Evolutionary conservation across 1,140 invertebrate species (phyloP), one percentile per base, ranked within the genome.

Genomic region (Lasioglossum baleicum): DNA sequence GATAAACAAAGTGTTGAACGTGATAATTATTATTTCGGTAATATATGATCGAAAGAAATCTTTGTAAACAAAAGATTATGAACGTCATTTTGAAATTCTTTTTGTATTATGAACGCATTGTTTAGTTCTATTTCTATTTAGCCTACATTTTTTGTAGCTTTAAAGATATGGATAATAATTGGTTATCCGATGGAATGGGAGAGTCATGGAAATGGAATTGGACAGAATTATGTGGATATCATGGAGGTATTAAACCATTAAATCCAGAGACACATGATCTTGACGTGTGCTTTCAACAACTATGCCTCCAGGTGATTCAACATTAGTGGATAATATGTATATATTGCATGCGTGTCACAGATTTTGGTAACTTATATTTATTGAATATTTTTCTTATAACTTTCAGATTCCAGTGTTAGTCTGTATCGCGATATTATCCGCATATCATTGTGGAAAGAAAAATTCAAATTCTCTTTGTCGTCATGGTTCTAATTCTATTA

Each of bases 201-300:
- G 67, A 69, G 6, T 74, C 72, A 42, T 91, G 91, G 90, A 90
- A 88, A 58, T 96, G 96, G 96, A 94, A 95, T 83, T 97, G 96
- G 96, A 95, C 95, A 61, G 94, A 96, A 81, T 94, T 97, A 81
- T 97, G 96, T 91, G 96, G 95, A 11, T 93, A 94, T 31, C 35
- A 64, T 22, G 93, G 93, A 31, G 95, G 94, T 15, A 92, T 97
- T 48, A 92, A 94, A 71, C 93, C 95, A 2, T 95, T 96, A 93
- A 95, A 96, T 88, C 91, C 94, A 22, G 88, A 92, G n/a, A 94
- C 94, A 10, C 95, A 95, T 86, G 96, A 97, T 91, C 94, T 98
- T 84, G 95, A 96, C 82, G 92, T 95, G 64, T 98, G 97, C 90
- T 98, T 98, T 89, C 96, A 97, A 90, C 95, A 97, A 88, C 89